Conservation (phyloP, 2,797 vertebrate species). For the Pseudochirops cupreus region DNA sequence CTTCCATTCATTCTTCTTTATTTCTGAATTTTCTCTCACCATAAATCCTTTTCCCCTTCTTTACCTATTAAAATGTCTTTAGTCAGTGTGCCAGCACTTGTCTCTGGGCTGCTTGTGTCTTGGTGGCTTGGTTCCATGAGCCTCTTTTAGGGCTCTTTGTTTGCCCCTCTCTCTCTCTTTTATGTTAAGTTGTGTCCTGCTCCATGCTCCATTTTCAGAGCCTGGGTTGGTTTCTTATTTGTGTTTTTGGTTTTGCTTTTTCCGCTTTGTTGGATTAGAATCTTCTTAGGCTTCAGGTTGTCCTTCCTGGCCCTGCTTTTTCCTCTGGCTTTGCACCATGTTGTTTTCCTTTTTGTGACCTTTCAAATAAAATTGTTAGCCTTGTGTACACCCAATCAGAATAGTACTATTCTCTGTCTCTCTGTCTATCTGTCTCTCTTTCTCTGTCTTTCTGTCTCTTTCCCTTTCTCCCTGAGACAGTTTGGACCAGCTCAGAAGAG, state of each 20-base stretch:
- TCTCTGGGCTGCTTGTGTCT: constrained; percentile 39
- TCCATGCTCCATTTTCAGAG: background rate
- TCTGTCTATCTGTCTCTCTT: no score
- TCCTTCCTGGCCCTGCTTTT: background rate
- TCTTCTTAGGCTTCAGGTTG: background rate
- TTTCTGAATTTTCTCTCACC: constrained; percentile 68
- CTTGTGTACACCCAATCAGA: fast-evolving
- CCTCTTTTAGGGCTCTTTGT: background rate
- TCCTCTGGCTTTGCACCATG: background rate
- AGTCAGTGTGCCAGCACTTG: constrained; percentile 50
- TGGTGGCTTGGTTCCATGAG: background rate
- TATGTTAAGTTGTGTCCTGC: background rate
- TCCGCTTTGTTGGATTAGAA: background rate
- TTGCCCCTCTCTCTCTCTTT: background rate
- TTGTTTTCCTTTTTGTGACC: background rate
- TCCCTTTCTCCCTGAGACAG: background rate
- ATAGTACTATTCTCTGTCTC: background rate
- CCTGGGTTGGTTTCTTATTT: background rate
- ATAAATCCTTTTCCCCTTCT: constrained; percentile 62
- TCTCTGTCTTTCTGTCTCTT: no score
- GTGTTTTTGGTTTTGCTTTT: background rate
- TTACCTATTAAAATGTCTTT: constrained; percentile 50
- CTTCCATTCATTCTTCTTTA: constrained; percentile 57
- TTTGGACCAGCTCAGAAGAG: fast-evolving
- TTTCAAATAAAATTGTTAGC: background rate